Base-by-base conservation (phyloP, 2,797 vertebrate species). In the Dermochelys coriacea region DNA sequence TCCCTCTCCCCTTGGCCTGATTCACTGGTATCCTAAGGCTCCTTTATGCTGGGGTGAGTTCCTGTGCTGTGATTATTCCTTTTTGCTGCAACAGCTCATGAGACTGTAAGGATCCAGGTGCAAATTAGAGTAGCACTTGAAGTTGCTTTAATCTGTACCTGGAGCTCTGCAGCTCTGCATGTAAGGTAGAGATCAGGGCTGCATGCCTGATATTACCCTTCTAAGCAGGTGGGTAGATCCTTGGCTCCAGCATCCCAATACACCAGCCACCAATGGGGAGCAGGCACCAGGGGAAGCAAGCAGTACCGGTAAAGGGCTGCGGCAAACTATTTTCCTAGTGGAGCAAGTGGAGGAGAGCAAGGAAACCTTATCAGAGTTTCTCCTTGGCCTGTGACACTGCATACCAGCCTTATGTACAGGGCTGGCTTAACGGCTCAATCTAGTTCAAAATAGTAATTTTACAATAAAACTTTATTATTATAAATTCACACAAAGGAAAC, bases 311-410 rank as follows among this genome's bases (percentile, higher is more conserved):
- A 2, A 57, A 5, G 23, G 9, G 16, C n/a, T 50, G 4, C 16
- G 7, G 18, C 25, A 12, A 54, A 25, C 3, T 5, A 4, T 2
- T 12, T 27, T 21, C 5, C 2, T 12, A 10, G 25, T 11, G 18
- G n/a, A 52, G 14, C 12, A 3, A 47, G 10, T 1, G 0, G 4
- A 3, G 10, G 0, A 6, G 37, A 8, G 23, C 1, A 3, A 54
- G 0, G 15, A 2, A 7, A 1, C 0, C 18, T 0, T 3, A 1
- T 6, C 5, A 0, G 0, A 1, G 0, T 23, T 8, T 4, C 79
- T 6, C 2, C 0, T 41, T 1, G n/a, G 84, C 82, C 4, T 89
- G 80, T 93, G 6, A 21, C 47, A 10, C 8, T 45, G n/a, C 1
- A 1, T 5, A 4, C 0, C 19, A 0, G 10, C 55, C 19, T 23